Conservation (phyloP, 1,140 invertebrate genomes). For the Drosophila orosa region DNA sequence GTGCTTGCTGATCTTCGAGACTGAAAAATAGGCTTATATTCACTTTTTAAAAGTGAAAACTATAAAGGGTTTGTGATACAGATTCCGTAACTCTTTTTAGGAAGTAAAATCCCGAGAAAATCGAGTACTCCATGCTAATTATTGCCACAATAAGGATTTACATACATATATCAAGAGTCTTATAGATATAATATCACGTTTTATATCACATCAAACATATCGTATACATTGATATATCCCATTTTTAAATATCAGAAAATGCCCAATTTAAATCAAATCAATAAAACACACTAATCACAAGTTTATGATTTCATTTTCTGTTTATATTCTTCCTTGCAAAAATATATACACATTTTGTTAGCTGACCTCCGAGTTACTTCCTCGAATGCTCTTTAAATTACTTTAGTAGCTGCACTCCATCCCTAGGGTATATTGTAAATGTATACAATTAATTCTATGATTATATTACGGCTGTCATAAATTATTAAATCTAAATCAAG, state of each 20-base stretch:
- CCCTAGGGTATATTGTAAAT: slow-evolving; percentile 39
- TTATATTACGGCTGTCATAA: slow-evolving; percentile 78
- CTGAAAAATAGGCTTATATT: too few species aligned
- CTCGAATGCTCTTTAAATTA: slow-evolving; percentile 29
- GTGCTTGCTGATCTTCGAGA: too few species aligned
- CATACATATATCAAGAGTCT: too few species aligned
- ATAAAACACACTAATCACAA: background rate
- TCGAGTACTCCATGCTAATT: too few species aligned
- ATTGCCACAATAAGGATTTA: too few species aligned
- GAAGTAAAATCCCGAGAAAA: too few species aligned
- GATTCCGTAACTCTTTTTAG: too few species aligned
- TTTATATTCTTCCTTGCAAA: slow-evolving; percentile 54
- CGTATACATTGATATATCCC: background rate
- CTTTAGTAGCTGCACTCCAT: slow-evolving; percentile 50
- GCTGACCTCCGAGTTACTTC: slow-evolving; percentile 22
- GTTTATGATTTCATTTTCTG: slow-evolving; percentile 12
- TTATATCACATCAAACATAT: background rate
- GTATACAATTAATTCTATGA: slow-evolving; percentile 73
- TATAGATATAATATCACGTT: too few species aligned
- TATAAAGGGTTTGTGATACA: too few species aligned
- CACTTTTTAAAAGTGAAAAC: too few species aligned
- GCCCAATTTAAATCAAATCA: background rate
- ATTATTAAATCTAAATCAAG: slow-evolving; percentile 78
- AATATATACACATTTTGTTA: slow-evolving; percentile 61
- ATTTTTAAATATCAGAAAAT: background rate